These are phyloP conservation scores for Paralichthys olivaceus DNA, from an alignment of 2,113 vertebrate species.

Conservation along the genomic window DNA sequence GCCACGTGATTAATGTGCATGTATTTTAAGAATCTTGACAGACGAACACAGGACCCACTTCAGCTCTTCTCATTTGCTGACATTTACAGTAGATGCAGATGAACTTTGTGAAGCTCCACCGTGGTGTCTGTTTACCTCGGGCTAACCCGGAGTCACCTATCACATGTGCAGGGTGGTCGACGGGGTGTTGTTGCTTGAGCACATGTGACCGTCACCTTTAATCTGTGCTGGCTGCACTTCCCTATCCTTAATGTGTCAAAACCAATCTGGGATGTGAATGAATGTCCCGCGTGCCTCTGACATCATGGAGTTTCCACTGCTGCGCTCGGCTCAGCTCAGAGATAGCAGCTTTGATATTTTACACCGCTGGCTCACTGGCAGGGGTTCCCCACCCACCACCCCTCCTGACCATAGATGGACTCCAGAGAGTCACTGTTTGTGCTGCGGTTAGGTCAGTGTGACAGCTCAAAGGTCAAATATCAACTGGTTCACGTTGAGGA, in stretches of 20 bases:
- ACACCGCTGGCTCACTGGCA: conserved; percentile 51
- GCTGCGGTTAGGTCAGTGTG: conserved; percentile 34
- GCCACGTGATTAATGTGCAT: conserved; percentile 1
- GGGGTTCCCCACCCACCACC: conserved; percentile 77
- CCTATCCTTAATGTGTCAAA: conserved; percentile 58
- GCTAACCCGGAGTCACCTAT: conserved; percentile 31
- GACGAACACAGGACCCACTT: not conserved
- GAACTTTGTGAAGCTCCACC: conserved; percentile 43
- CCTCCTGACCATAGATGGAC: conserved; percentile 73
- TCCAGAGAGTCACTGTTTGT: conserved; percentile 44
- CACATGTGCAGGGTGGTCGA: not conserved
- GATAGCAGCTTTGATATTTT: conserved; percentile 76
- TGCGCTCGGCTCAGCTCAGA: conserved; percentile 45
- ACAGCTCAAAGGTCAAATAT: conserved; percentile 53
- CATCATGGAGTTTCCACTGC: conserved; percentile 82
- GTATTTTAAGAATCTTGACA: not conserved
- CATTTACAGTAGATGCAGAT: conserved; percentile 54
- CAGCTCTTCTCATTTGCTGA: conserved; percentile 40
- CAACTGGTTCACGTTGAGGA: conserved; percentile 9
- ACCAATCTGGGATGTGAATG: conserved; percentile 53
- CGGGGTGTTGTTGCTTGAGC: conserved; percentile 38
- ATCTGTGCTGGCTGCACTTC: conserved; percentile 35
- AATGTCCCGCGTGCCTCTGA: conserved; percentile 63
- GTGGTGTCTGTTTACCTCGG: conserved; percentile 42
- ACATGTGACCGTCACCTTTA: conserved; percentile 57